A percentile compares a stretch with the other conserved stretches of the same genome.
Conservation (phyloP, 2,888 invertebrate species). For the Orthonychiurus folsomi region DNA sequence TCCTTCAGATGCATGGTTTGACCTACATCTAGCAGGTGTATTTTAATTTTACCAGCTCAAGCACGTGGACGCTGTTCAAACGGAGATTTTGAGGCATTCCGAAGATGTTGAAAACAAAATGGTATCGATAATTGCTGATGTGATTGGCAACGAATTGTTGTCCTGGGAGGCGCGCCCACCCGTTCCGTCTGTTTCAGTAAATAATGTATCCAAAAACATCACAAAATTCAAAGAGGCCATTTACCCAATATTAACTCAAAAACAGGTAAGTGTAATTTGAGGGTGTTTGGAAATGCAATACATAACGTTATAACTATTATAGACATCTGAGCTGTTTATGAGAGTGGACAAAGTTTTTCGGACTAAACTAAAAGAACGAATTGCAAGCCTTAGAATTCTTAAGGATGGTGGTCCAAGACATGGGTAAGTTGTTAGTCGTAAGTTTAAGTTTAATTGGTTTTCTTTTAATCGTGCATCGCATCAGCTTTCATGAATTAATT, state of each 20-base stretch:
- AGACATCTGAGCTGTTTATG: slow-evolving; percentile 63
- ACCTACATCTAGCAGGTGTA: not conserved
- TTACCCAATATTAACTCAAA: slow-evolving; percentile 33
- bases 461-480: not conserved
- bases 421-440: slow-evolving; percentile 49
- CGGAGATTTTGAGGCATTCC: slow-evolving; percentile 77
- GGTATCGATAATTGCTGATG: slow-evolving; percentile 75
- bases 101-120: slow-evolving; percentile 87
- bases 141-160: slow-evolving; percentile 68
- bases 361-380: slow-evolving; percentile 71
- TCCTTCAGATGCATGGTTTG: not conserved
- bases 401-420: slow-evolving; percentile 96
- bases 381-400: slow-evolving; percentile 74
- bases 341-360: slow-evolving; percentile 78
- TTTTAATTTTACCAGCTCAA: slow-evolving; percentile 27
- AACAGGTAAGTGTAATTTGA: slow-evolving; percentile 24
- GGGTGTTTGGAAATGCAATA: not conserved
- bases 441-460: too few species aligned
- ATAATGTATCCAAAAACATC: slow-evolving; percentile 59
- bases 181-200: slow-evolving; percentile 81
- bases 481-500: not conserved
- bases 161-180: slow-evolving; percentile 92
- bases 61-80: slow-evolving; percentile 59
- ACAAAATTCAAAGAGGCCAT: slow-evolving; percentile 39
- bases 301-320: slow-evolving; percentile 46